Base-by-base conservation (phyloP, 2,888 invertebrate genomes). In the Sphaeridia pumilis region DNA sequence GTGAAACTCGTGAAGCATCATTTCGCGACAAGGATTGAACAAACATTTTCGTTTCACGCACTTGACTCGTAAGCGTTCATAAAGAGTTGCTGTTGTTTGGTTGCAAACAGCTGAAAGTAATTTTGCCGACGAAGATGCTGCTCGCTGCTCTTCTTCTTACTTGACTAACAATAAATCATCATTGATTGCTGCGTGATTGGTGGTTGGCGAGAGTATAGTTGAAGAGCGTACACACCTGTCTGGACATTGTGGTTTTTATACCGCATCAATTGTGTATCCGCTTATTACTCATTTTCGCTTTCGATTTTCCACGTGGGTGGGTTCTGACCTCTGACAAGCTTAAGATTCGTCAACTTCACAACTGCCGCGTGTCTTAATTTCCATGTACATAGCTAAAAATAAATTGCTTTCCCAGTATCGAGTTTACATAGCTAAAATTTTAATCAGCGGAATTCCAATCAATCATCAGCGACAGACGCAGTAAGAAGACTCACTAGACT, bases 131-230 rank as follows among this genome's bases (percentile, higher is more conserved):
- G 17, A 20, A 38, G 12, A 38, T 20, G 38, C 38, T 38, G n/a
- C 38, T 12, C 38, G 38, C 12, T 38, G 20, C 38, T 14, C 38
- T 38, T 38, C 12, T 38, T 17, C 17, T 38, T 38, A 38, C 17
- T 5, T 5, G 17, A 38, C 38, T n/a, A 38, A 38, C 38, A 38
- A 17, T 38, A 38, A 38, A 38, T 38, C 38, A 38, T 38, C 38
- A 38, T 38, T 38, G 38, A 38, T 38, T 38, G 38, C 20, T 20
- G 12, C 38, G 7, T 14, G 14, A 14, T 10, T 14, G 14, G 14
- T 31, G 31, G n/a, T n/a, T n/a, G n/a, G n/a, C n/a, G n/a, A n/a
- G n/a, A n/a, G n/a, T n/a, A 31, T 31, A 31, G 31, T 14, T 31
- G 14, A 31, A n/a, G n/a, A n/a, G n/a, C n/a, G n/a, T n/a, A n/a